A percentile compares a stretch with the other conserved stretches of the same genome.
phyloP scores from a whole-genome alignment of 2,797 vertebrate species.

The Enteromius trimaculatus region DNA sequence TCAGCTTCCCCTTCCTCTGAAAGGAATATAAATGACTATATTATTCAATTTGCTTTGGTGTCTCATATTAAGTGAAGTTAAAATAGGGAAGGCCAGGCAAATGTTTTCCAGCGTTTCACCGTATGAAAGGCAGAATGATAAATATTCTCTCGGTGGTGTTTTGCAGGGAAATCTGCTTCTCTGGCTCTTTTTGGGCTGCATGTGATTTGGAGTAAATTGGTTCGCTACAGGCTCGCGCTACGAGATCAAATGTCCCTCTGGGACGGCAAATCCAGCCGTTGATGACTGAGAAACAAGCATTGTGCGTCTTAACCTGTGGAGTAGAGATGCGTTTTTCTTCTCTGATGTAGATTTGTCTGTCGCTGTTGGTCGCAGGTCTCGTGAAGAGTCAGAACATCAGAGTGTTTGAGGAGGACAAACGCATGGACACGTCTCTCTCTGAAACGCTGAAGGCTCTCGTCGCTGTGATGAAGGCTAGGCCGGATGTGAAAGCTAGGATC shows the following conservation, averaged over 20 bases:
- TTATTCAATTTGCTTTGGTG: slow-evolving; percentile 70
- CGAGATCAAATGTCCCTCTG: slow-evolving; percentile 60
- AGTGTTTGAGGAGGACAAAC: not conserved
- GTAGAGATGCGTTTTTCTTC: not conserved
- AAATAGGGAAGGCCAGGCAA: slow-evolving; percentile 63
- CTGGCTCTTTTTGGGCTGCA: slow-evolving; percentile 70
- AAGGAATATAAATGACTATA: slow-evolving; percentile 70
- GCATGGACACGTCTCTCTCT: slow-evolving; percentile 30
- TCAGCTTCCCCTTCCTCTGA: slow-evolving; percentile 61
- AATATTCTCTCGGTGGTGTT: slow-evolving; percentile 74
- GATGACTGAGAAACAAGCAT: slow-evolving; percentile 54
- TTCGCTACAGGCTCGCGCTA: slow-evolving; percentile 64
- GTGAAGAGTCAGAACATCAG: not conserved
- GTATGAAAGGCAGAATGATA: slow-evolving; percentile 65
- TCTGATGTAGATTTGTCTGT: not conserved
- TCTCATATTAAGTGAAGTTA: slow-evolving; percentile 65
- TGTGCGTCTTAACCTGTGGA: slow-evolving; percentile 31
- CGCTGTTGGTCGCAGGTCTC: not conserved
- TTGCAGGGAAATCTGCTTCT: slow-evolving; percentile 70
- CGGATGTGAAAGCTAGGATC: slow-evolving; percentile 58
- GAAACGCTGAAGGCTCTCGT: slow-evolving; percentile 67
- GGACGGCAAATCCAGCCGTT: slow-evolving; percentile 67
- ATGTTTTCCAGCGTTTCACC: slow-evolving; percentile 67
- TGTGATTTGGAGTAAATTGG: slow-evolving; percentile 72
- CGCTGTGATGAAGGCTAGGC: slow-evolving; percentile 54